A percentile compares a stretch with the other conserved stretches of the same genome.
Evolutionary conservation across 2,888 invertebrate genomes (phyloP).

Genomic region (Epinotia brunnichana): DNA sequence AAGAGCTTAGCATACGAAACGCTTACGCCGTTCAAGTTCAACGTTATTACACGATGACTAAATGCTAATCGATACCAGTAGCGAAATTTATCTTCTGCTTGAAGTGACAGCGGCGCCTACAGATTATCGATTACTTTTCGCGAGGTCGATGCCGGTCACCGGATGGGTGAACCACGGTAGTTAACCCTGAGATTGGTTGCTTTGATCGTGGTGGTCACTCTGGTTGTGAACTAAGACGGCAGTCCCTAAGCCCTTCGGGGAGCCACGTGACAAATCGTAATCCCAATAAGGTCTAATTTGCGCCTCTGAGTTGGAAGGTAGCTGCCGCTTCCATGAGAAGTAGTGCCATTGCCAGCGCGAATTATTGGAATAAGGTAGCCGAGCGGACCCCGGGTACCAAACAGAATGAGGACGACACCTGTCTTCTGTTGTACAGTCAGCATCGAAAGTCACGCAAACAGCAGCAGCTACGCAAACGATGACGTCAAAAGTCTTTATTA

Average conservation of each 20-base stretch:
- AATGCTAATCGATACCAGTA: conserved; percentile 7
- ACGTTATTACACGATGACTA: conserved; percentile 41
- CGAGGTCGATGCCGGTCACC: not conserved
- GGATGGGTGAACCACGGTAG: not conserved
- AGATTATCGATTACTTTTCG: not conserved
- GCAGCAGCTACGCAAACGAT: no score
- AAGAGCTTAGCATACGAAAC: conserved; percentile 50
- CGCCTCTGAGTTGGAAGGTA: not conserved
- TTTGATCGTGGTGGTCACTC: not conserved
- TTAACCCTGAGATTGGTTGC: not conserved
- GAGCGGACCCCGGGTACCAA: no score
- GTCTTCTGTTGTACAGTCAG: no score
- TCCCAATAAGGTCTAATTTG: no score
- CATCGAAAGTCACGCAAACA: no score
- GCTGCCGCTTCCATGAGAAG: not conserved
- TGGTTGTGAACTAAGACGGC: not conserved
- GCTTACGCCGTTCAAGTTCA: conserved; percentile 64
- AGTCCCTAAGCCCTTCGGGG: not conserved
- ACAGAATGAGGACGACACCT: no score
- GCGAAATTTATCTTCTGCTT: not conserved
- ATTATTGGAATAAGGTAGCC: no score
- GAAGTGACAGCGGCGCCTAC: not conserved
- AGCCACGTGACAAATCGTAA: no score
- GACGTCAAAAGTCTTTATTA: no score
- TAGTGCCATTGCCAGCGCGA: no score